phyloP scores from a whole-genome alignment of 2,113 vertebrate genomes.

The Tiliqua scincoides region DNA sequence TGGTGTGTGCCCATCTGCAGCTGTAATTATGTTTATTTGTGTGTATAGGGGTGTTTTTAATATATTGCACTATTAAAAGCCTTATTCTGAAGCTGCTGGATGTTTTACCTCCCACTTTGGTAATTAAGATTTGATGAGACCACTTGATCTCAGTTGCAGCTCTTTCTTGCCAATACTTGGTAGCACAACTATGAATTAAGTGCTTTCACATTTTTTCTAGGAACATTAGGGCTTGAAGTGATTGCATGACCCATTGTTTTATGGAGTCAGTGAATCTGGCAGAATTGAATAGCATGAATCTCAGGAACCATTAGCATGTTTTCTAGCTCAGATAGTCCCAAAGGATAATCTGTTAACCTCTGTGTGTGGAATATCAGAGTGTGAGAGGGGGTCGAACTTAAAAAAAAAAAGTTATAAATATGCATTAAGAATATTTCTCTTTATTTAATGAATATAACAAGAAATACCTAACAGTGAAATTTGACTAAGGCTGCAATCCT shows the following conservation, averaged over 20 bases:
- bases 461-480: conserved; percentile 41
- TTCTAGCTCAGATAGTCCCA: conserved; percentile 45
- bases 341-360: conserved; percentile 23
- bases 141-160: conserved; percentile 42
- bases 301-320: conserved; percentile 38
- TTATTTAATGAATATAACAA: conserved; percentile 65
- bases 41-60: conserved; percentile 29
- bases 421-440: conserved; percentile 60
- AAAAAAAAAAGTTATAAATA: conserved; percentile 57
- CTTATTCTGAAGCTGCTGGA: conserved; percentile 37
- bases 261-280: conserved; percentile 51
- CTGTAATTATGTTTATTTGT: conserved; percentile 48
- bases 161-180: conserved; percentile 48
- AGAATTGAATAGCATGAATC: conserved; percentile 32
- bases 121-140: conserved; percentile 62
- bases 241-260: conserved; percentile 60
- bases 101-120: conserved; percentile 24
- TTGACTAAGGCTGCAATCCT: too few species aligned
- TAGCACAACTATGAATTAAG: conserved; percentile 36
- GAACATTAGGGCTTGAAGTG: conserved; percentile 50
- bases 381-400: conserved; percentile 53
- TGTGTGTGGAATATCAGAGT: neutral
- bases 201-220: conserved; percentile 53
- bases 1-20: conserved; percentile 56
- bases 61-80: conserved; percentile 30